Evolutionary conservation across 2,888 invertebrate species (phyloP).

Genomic region (Trichogramma dendrolimi): DNA sequence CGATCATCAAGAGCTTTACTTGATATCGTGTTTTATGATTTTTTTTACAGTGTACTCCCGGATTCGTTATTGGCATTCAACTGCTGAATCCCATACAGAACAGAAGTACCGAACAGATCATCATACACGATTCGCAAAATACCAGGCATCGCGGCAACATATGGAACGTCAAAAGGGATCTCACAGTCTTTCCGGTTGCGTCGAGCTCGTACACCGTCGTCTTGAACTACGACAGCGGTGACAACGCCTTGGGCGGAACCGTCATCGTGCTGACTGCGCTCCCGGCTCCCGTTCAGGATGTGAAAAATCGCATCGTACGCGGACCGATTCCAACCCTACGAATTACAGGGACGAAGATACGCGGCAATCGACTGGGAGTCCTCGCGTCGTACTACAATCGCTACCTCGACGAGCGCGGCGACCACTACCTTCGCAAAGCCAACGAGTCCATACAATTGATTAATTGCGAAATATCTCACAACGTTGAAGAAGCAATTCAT

Average conservation of each 20-base stretch:
- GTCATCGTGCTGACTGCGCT: slow-evolving; percentile 75
- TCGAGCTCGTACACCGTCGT: slow-evolving; percentile 79
- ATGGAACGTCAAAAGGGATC: slow-evolving; percentile 78
- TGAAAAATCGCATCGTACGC: slow-evolving; percentile 69
- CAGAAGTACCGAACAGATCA: slow-evolving; percentile 78
- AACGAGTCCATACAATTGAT: slow-evolving; percentile 81
- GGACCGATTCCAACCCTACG: slow-evolving; percentile 76
- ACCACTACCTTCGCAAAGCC: slow-evolving; percentile 79
- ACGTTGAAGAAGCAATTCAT: slow-evolving; percentile 74
- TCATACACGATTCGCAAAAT: slow-evolving; percentile 72
- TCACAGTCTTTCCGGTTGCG: slow-evolving; percentile 85
- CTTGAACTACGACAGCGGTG: slow-evolving; percentile 75
- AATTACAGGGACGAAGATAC: slow-evolving; percentile 69
- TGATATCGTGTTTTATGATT: slow-evolving; percentile 1
- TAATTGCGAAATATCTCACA: slow-evolving; percentile 76
- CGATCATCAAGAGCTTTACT: not conserved
- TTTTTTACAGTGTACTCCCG: slow-evolving; percentile 63
- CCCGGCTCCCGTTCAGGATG: slow-evolving; percentile 65
- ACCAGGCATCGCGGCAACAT: slow-evolving; percentile 57
- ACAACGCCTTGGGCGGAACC: slow-evolving; percentile 73
- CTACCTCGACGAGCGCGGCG: slow-evolving; percentile 78
- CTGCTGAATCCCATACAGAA: slow-evolving; percentile 86
- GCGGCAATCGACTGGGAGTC: slow-evolving; percentile 76
- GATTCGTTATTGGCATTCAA: slow-evolving; percentile 83
- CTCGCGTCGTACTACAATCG: slow-evolving; percentile 84